phyloP scores from a whole-genome alignment of 2,797 vertebrate species.

The Eptatretus atami region DNA sequence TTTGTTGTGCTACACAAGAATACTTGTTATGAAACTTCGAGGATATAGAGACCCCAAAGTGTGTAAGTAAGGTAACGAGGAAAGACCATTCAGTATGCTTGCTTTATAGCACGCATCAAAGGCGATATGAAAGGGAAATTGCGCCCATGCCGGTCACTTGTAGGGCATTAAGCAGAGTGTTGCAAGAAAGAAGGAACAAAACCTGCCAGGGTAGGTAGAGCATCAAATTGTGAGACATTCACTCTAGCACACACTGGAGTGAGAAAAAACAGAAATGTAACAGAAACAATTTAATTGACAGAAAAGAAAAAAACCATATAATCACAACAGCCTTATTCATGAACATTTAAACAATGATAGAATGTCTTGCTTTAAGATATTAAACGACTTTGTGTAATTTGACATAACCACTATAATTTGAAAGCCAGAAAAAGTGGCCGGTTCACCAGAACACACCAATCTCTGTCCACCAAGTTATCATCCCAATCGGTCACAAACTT shows the following conservation, averaged over 20 bases:
- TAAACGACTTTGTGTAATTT: too few relatives aligned
- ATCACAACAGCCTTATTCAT: too few relatives aligned
- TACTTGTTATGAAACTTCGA: constrained; percentile 24
- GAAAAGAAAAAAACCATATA: too few relatives aligned
- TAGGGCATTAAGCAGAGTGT: constrained; percentile 45
- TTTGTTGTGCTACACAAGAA: constrained; percentile 40
- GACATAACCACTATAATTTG: too few relatives aligned
- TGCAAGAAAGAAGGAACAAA: constrained; percentile 33
- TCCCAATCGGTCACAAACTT: too few relatives aligned
- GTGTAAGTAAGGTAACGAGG: constrained; percentile 36
- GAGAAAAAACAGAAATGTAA: too few relatives aligned
- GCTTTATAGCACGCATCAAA: constrained; percentile 24
- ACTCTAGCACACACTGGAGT: constrained; percentile 43
- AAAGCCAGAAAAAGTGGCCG: too few relatives aligned
- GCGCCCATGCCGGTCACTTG: constrained; percentile 43
- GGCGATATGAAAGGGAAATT: constrained; percentile 47
- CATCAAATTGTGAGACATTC: constrained; percentile 36
- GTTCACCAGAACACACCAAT: too few relatives aligned
- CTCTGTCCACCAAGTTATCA: too few relatives aligned
- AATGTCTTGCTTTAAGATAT: too few relatives aligned
- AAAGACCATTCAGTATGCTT: constrained; percentile 16
- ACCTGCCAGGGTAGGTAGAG: constrained; percentile 34
- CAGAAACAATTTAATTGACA: too few relatives aligned
- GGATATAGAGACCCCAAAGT: constrained; percentile 28
- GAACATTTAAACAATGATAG: too few relatives aligned